These are phyloP conservation scores for Nasalis larvatus DNA, from an alignment of 2,113 vertebrate species.

Conservation along the genomic window DNA sequence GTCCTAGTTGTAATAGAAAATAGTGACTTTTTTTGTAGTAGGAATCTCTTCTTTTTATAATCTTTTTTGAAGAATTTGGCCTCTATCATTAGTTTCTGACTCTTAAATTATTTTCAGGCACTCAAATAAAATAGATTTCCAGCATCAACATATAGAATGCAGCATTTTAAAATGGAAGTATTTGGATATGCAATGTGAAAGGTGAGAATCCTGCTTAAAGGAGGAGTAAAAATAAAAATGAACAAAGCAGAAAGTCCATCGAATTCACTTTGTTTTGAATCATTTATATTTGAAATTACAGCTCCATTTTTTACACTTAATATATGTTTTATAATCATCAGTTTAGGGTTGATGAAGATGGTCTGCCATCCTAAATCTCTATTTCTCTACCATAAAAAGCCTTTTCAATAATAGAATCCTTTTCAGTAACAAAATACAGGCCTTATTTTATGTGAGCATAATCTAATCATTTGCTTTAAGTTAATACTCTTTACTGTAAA, in stretches of 20 bases:
- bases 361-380: background rate
- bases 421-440: background rate
- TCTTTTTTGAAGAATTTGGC: background rate
- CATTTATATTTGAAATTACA: background rate
- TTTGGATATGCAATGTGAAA: background rate
- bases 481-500: background rate
- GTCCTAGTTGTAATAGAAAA: background rate
- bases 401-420: background rate
- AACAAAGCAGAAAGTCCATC: background rate
- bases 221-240: background rate
- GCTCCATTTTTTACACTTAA: background rate
- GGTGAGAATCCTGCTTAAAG: background rate
- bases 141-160: background rate
- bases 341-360: background rate
- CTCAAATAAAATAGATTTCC: background rate
- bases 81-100: background rate
- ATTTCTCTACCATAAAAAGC: background rate
- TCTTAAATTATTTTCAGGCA: constrained; percentile 8
- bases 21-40: background rate
- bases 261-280: background rate
- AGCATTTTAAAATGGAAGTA: background rate
- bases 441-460: background rate
- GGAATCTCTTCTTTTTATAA: background rate
- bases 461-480: background rate
- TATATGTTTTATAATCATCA: background rate